These are phyloP conservation scores for Umimayanthus kanabou DNA, from an alignment of 92 coral and sea anemone genomes.

Conservation along the genomic window DNA sequence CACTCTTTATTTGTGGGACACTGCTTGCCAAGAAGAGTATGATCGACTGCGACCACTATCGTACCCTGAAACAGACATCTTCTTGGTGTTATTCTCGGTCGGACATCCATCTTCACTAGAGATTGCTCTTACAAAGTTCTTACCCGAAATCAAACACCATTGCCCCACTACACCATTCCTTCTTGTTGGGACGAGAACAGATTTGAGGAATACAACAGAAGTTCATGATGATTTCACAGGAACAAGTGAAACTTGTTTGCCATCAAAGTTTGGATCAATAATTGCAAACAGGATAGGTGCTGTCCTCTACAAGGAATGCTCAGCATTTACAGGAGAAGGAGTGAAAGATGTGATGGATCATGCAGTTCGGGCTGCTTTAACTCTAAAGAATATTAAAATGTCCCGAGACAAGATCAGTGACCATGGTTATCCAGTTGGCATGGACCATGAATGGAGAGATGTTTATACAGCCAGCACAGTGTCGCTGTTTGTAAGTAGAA, in stretches of 20 bases:
- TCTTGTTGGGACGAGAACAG: slow-evolving; percentile 21
- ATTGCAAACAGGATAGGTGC: slow-evolving; percentile 18
- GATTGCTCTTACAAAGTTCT: not conserved
- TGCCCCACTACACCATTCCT: not conserved
- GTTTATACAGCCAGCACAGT: not conserved
- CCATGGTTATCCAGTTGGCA: not conserved
- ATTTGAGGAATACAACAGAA: not conserved
- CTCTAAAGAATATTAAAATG: not conserved
- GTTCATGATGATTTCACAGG: not conserved
- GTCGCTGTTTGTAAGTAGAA: slow-evolving; percentile 4
- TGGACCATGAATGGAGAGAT: not conserved
- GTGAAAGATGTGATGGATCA: not conserved
- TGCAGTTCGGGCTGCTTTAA: not conserved
- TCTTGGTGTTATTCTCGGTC: slow-evolving; percentile 8
- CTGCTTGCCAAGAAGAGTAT: not conserved
- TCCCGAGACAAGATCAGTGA: too few relatives aligned
- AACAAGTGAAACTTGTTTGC: slow-evolving; percentile 1
- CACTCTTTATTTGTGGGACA: too few relatives aligned
- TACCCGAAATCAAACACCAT: not conserved
- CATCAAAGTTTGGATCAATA: not conserved
- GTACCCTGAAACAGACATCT: not conserved
- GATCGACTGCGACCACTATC: slow-evolving; percentile 16
- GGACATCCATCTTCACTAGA: not conserved
- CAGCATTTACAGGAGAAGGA: not conserved
- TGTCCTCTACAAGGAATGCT: slow-evolving; percentile 10